These are phyloP conservation scores for Macquaria australasica DNA, from an alignment of 2,113 vertebrate species.

Conservation along the genomic window DNA sequence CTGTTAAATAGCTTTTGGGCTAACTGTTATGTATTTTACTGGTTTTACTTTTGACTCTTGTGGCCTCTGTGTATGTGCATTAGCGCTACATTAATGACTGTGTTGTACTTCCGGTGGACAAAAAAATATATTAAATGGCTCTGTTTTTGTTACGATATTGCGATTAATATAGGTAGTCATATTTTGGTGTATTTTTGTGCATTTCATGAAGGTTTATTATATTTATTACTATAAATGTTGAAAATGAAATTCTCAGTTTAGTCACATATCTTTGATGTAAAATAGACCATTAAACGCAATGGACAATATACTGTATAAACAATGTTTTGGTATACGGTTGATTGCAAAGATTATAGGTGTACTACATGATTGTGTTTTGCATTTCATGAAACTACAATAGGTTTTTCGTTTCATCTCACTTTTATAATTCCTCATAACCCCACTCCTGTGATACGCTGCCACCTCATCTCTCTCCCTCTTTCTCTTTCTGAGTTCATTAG, in stretches of 20 bases:
- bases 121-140: too few relatives aligned
- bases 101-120: too few relatives aligned
- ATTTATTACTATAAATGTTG: background rate
- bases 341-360: background rate
- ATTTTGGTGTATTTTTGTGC: background rate
- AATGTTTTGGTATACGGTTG: background rate
- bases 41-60: background rate
- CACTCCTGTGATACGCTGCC: constrained; percentile 83
- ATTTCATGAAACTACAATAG: background rate
- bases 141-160: too few relatives aligned
- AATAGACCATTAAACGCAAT: background rate
- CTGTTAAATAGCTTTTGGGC: too few relatives aligned
- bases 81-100: too few relatives aligned
- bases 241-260: background rate
- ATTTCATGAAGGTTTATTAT: background rate
- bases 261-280: background rate
- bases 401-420: background rate
- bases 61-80: too few relatives aligned
- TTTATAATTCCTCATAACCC: constrained; percentile 36
- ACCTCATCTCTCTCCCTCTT: constrained; percentile 80
- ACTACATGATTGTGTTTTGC: background rate
- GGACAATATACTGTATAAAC: background rate
- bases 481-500: constrained; percentile 92
- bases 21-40: too few relatives aligned
- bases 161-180: too few relatives aligned